Evolutionary conservation across 2,888 invertebrate species (phyloP), one percentile per base, ranked within the genome.

Genomic region (Macrophya annulata): DNA sequence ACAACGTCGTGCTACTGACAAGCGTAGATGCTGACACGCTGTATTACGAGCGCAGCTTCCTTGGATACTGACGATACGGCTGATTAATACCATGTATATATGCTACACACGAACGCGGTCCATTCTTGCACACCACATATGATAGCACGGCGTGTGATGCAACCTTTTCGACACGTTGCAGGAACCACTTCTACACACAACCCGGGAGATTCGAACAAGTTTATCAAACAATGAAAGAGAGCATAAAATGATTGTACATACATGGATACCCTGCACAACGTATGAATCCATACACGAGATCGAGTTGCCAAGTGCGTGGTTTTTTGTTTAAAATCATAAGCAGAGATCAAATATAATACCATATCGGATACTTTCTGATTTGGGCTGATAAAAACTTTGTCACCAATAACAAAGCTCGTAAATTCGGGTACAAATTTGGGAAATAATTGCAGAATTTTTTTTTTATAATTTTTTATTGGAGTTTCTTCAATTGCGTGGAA

Each of bases 161-260:
- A 68, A 68, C 68, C 31, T 68, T 68, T 68, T 37, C 1, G 68
- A 37, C 68, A 37, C 68, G 68, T 68, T 68, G 68, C 68, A 68
- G 17, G 68, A 37, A 68, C 8, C 37, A 1, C 68, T 37, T 10
- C 4, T 37, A 17, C 17, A 37, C 8, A 37, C 6, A 15, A 17
- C 68, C 68, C 68, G 68, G 31, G 68, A 68, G 37, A 68, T 68
- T 68, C 8, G 68, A 68, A 68, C 17, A 25, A 62, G 25, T 62
- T 62, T 62, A 21, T 25, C 25, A 62, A 62, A 25, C 25, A 10
- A 62, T 62, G 9, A 21, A 9, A 62, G 10, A 62, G 62, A 62
- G 25, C 62, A 25, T 62, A 62, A 62, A 25, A 62, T 31, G 3
- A 62, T 10, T 25, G 3, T 62, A 10, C 4, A 4, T 3, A 3